Conservation (phyloP, 2,113 vertebrate species). For the Indri indri region DNA sequence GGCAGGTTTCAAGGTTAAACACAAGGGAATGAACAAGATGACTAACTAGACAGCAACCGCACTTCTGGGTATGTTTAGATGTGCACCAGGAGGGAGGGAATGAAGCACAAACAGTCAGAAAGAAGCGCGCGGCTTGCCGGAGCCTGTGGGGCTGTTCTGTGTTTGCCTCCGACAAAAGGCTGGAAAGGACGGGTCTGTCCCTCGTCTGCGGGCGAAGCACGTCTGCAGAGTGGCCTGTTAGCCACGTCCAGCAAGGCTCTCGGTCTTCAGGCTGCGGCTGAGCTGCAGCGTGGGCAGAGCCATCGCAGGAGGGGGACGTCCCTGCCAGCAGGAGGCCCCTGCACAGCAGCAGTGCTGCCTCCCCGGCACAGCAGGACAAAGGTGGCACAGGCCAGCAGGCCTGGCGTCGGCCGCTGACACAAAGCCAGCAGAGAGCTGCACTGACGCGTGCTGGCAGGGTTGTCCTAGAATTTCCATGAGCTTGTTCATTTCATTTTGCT, state of each 20-base stretch:
- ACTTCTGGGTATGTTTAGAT: fast-evolving
- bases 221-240: background rate
- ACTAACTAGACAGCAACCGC: conserved; percentile 9
- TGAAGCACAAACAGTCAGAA: background rate
- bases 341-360: background rate
- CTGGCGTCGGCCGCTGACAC: background rate
- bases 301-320: fast-evolving
- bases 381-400: background rate
- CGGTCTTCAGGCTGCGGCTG: background rate
- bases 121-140: background rate
- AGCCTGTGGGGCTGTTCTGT: background rate
- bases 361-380: background rate
- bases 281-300: background rate
- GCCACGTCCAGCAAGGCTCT: fast-evolving
- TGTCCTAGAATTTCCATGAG: background rate
- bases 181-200: background rate
- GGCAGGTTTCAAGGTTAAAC: conserved; percentile 79
- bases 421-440: background rate
- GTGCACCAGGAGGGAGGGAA: fast-evolving
- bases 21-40: conserved; percentile 52
- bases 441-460: background rate
- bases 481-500: background rate
- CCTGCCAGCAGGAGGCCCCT: background rate
- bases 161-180: background rate
- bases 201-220: background rate